Conservation (phyloP, 2,797 vertebrate species). For the Cheirogaleus major region DNA sequence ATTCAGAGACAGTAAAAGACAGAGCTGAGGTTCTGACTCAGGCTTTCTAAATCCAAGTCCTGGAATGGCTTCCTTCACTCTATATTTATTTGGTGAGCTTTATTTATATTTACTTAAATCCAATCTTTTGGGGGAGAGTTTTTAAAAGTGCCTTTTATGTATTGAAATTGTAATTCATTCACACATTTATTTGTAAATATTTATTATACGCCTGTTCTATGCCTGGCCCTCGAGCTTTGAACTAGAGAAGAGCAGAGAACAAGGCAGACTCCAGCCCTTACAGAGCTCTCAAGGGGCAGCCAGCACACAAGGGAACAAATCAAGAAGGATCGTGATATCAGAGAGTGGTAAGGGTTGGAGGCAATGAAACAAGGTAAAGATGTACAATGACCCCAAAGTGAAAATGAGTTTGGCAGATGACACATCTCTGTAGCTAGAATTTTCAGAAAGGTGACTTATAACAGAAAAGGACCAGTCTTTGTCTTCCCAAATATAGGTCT, state of each 20-base stretch:
- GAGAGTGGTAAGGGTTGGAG: neutral
- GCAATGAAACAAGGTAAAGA: neutral
- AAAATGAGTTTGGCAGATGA: neutral
- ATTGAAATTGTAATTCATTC: neutral
- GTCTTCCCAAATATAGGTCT: neutral
- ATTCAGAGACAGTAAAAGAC: neutral
- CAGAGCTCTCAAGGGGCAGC: neutral
- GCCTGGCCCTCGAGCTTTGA: neutral
- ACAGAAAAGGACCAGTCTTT: neutral
- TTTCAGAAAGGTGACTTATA: neutral
- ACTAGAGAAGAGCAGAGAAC: neutral
- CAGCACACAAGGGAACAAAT: neutral
- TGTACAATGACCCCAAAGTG: neutral
- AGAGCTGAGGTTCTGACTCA: neutral
- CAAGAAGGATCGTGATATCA: neutral
- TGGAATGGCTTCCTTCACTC: neutral
- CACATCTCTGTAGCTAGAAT: neutral
- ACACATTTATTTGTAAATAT: neutral
- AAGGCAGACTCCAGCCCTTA: neutral
- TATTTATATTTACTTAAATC: neutral
- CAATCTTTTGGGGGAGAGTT: neutral
- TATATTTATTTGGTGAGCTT: neutral
- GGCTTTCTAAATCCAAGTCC: neutral
- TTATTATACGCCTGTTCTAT: neutral
- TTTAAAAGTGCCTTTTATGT: neutral